These are phyloP conservation scores for Upupa epops DNA, from an alignment of 2,113 vertebrate species.

Conservation along the genomic window DNA sequence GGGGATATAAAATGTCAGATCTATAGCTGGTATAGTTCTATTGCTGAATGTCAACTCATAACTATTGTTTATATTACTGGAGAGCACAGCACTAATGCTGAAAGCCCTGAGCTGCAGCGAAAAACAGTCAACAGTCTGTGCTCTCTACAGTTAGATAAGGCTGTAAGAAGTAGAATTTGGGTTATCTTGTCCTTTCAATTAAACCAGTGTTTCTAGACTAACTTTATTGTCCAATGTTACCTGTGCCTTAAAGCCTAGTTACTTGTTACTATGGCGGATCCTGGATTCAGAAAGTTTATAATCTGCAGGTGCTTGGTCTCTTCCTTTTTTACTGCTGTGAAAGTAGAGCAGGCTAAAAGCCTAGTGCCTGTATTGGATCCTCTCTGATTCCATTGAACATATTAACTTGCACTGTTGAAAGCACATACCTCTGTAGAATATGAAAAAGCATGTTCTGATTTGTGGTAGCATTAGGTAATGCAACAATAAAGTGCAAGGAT, in stretches of 20 bases:
- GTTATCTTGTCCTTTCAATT: neutral
- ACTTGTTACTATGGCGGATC: neutral
- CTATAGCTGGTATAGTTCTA: rapidly evolving
- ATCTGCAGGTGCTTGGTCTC: neutral
- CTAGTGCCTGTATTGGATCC: neutral
- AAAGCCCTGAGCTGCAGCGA: neutral
- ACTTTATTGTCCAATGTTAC: neutral
- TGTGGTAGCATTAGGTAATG: neutral
- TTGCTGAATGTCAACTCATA: neutral
- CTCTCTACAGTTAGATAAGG: neutral
- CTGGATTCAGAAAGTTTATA: neutral
- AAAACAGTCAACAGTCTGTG: neutral
- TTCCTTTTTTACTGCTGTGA: neutral
- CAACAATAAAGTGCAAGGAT: neutral
- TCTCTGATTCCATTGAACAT: neutral
- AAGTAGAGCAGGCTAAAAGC: neutral
- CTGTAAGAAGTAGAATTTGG: neutral
- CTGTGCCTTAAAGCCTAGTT: neutral
- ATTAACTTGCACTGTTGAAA: neutral
- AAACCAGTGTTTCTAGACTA: neutral
- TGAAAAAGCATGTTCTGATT: neutral
- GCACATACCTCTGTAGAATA: neutral
- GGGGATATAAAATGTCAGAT: neutral
- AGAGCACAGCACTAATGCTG: neutral
- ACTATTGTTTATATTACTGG: neutral